Percentiles rank a stretch among this genome's conserved stretches.
Conservation (phyloP, 2,113 vertebrate genomes). For the Morone saxatilis region DNA sequence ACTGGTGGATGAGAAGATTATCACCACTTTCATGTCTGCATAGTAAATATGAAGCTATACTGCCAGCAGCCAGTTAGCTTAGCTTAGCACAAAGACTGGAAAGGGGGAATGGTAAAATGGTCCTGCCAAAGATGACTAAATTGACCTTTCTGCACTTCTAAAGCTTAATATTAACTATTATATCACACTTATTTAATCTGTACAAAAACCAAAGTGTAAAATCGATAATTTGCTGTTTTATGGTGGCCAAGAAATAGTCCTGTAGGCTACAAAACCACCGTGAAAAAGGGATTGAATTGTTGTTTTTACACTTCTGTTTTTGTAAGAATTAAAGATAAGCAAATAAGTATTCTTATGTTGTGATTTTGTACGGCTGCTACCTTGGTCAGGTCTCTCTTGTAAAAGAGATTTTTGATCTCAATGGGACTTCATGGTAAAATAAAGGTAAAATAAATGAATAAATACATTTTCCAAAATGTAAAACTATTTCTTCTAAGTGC, state of each 20-base stretch:
- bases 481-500: background rate
- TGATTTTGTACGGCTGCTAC: no score
- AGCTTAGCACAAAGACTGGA: constrained; percentile 1
- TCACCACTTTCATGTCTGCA: background rate
- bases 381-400: no score
- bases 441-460: no score
- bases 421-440: no score
- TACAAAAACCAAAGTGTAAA: no score
- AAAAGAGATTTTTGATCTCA: no score
- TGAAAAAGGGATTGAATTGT: background rate
- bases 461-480: background rate
- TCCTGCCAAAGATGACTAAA: background rate
- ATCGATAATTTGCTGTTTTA: no score
- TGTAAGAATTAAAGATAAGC: background rate
- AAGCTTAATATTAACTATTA: background rate
- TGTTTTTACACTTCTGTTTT: background rate
- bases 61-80: background rate
- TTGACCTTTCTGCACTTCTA: background rate
- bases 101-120: background rate
- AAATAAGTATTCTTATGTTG: no score
- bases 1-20: background rate
- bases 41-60: background rate
- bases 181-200: background rate
- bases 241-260: background rate
- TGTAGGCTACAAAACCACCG: background rate